These are phyloP conservation scores for Drosophila planitibia DNA, from an alignment of 2,888 invertebrate species.

Conservation along the genomic window DNA sequence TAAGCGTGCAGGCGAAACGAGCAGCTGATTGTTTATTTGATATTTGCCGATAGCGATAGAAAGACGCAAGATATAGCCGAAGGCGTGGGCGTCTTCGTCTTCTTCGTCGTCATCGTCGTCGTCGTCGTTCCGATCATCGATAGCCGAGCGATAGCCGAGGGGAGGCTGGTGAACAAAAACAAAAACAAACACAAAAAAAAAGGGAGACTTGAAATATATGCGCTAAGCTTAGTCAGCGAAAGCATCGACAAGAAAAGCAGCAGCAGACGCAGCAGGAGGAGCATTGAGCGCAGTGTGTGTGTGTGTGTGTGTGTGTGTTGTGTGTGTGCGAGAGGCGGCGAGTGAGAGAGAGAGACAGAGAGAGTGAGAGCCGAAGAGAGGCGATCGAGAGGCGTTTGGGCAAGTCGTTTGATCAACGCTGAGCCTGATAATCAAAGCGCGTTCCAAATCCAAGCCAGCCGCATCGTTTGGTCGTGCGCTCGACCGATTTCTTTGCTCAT, in stretches of 20 bases:
- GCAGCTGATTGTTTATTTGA: slow-evolving; percentile 44
- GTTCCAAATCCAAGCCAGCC: slow-evolving; percentile 74
- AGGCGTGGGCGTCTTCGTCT: slow-evolving; percentile 14
- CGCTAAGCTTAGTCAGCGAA: slow-evolving; percentile 49
- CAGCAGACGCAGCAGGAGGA: slow-evolving; percentile 21
- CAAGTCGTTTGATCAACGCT: slow-evolving; percentile 56
- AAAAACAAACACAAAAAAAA: neutral
- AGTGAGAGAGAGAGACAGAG: slow-evolving; percentile 16
- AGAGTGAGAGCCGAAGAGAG: slow-evolving; percentile 13
- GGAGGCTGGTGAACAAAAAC: slow-evolving; percentile 7
- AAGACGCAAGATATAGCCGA: slow-evolving; percentile 9
- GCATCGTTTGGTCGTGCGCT: slow-evolving; percentile 71
- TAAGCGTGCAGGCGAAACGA: slow-evolving; percentile 38
- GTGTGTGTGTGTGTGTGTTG: slow-evolving; percentile 7
- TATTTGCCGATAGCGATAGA: slow-evolving; percentile 39
- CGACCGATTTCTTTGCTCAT: slow-evolving; percentile 41
- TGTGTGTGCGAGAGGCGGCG: neutral
- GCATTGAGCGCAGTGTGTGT: slow-evolving; percentile 5
- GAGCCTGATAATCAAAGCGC: slow-evolving; percentile 71
- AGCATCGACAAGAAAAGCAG: slow-evolving; percentile 19
- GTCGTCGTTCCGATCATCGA: slow-evolving; percentile 20
- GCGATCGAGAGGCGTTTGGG: slow-evolving; percentile 25
- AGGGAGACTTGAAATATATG: slow-evolving; percentile 12
- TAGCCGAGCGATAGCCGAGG: slow-evolving; percentile 12
- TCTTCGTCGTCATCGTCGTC: neutral